Evolutionary conservation across 2,888 invertebrate genomes (phyloP).

Genomic region (Acheta domesticus): DNA sequence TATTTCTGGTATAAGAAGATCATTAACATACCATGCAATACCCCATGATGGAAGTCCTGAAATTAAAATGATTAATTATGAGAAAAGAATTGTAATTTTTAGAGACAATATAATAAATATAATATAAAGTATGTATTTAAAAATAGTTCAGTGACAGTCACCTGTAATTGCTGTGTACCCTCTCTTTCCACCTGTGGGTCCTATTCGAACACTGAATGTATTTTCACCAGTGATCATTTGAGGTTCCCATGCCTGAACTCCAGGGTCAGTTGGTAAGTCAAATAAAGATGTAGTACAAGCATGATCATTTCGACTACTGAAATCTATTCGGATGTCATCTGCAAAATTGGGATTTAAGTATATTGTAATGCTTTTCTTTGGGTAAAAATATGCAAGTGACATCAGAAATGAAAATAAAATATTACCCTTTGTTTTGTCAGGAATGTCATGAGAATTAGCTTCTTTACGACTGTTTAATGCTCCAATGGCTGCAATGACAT

Average conservation of each 20-base stretch:
- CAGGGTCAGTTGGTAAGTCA: constrained; percentile 57
- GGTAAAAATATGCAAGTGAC: not conserved
- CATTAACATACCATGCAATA: constrained; percentile 91
- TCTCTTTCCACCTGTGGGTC: constrained; percentile 83
- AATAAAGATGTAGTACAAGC: constrained; percentile 67
- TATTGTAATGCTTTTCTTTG: not conserved
- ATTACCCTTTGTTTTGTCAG: constrained; percentile 62
- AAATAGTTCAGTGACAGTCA: constrained; percentile 36
- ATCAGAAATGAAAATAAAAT: not conserved
- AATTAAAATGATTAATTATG: constrained; percentile 23
- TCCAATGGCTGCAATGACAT: constrained; percentile 85
- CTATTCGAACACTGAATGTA: constrained; percentile 71
- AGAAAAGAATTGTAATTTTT: not conserved
- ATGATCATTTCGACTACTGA: constrained; percentile 68
- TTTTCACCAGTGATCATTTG: constrained; percentile 60
- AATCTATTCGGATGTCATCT: constrained; percentile 74
- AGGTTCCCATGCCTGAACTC: constrained; percentile 66
- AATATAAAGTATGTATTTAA: not conserved
- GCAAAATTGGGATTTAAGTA: constrained; percentile 27
- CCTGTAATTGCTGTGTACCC: constrained; percentile 88
- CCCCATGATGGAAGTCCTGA: constrained; percentile 77
- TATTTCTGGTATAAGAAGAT: constrained; percentile 82
- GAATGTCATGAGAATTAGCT: constrained; percentile 76
- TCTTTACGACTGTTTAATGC: constrained; percentile 74
- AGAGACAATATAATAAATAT: not conserved